phyloP scores from a whole-genome alignment of 2,797 vertebrate species.

The Ctenosaura bakeri region DNA sequence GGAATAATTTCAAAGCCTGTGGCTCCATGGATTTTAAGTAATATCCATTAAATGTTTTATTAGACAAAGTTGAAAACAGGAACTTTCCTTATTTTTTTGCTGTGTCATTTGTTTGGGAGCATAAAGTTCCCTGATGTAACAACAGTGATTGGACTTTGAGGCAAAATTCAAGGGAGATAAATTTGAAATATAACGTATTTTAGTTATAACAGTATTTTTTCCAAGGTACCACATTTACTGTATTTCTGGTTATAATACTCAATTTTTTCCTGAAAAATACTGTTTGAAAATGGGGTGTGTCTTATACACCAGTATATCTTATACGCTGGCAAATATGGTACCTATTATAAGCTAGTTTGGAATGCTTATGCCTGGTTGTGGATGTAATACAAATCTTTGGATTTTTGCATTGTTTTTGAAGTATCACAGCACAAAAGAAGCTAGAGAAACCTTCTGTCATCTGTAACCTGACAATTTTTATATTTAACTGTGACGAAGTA shows the following conservation, averaged over 20 bases:
- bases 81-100: background rate
- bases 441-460: background rate
- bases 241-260: no score
- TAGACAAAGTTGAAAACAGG: background rate
- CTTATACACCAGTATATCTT: no score
- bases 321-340: no score
- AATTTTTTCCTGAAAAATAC: no score
- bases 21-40: background rate
- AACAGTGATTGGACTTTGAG: background rate
- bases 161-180: background rate
- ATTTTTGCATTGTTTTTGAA: slow-evolving; percentile 8
- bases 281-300: no score
- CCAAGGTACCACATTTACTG: background rate
- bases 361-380: background rate
- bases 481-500: slow-evolving; percentile 13
- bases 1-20: background rate
- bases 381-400: background rate
- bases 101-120: background rate
- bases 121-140: background rate
- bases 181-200: background rate
- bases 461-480: background rate
- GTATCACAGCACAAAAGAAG: background rate
- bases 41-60: background rate
- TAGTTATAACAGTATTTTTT: background rate
- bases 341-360: background rate